Evolutionary conservation across 2,888 invertebrate genomes (phyloP), one percentile per base, ranked within the genome.

Genomic region (Platycheirus albimanus): DNA sequence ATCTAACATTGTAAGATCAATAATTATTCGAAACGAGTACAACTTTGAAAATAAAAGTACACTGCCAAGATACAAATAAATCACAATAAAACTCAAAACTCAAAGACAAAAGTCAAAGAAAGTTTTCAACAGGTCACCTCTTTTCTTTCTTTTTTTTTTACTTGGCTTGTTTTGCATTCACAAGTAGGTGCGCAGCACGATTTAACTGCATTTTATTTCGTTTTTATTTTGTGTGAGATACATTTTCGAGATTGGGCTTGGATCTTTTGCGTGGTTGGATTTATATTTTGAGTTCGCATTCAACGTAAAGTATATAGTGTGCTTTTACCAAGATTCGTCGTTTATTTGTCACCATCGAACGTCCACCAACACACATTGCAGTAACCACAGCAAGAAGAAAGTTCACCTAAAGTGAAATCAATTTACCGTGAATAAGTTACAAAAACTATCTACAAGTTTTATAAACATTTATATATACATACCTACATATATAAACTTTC

Each of bases 81-180:
- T 10, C 66, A 70, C 69, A 76, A 49, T 36, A 56, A 28, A 24
- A 51, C n/a, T n/a, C n/a, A 33, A 72, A 67, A 58, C 24, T 2
- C 17, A 36, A 71, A 76, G 54, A 72, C 67, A 81, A 81, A 81
- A 81, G 77, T 67, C 71, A 49, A 81, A 77, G 81, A 81, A 81
- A 81, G 81, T 81, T 81, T 81, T 41, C 77, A 72, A 67, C 77
- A 77, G 77, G 81, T 81, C 66, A 77, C 47, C 58, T 66, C 67
- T 61, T 71, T 76, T 33, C 45, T 58, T 58, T 51, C 45, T 47
- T 47, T 15, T 36, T 63, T 49, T 33, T 49, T 20, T 38, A 20
- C n/a, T n/a, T n/a, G n/a, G 30, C 17, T 8, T 17, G 11, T 43
- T 20, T 43, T 63, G 24, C 49, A 70, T 52, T 17, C 43, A 10